Evolutionary conservation across 2,888 invertebrate genomes (phyloP).

Genomic region (Clostera curtula): DNA sequence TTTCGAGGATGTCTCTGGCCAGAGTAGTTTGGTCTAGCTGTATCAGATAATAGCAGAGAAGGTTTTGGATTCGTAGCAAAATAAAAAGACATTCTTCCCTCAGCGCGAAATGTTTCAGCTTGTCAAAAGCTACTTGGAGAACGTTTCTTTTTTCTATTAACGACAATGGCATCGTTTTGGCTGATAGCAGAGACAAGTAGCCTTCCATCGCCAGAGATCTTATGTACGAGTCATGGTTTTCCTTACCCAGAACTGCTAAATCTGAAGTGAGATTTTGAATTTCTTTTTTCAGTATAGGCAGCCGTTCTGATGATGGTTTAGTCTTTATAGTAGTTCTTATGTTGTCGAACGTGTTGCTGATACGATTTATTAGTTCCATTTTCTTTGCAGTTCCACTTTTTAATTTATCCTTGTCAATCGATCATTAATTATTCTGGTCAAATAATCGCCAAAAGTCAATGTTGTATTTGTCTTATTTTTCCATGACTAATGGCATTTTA

Average conservation of each 20-base stretch:
- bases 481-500: no score
- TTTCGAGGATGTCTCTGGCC: constrained; percentile 67
- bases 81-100: constrained; percentile 65
- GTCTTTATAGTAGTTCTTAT: constrained; percentile 44
- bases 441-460: no score
- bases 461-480: no score
- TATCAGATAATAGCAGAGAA: constrained; percentile 72
- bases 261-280: constrained; percentile 47
- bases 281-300: constrained; percentile 45
- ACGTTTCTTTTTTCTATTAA: constrained; percentile 49
- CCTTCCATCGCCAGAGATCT: constrained; percentile 61
- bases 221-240: constrained; percentile 47
- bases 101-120: constrained; percentile 44
- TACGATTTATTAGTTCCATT: constrained; percentile 51
- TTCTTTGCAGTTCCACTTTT: constrained; percentile 12
- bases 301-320: constrained; percentile 42
- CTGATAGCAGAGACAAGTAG: constrained; percentile 51
- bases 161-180: constrained; percentile 51
- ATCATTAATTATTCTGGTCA: constrained; percentile 7
- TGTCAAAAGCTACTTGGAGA: constrained; percentile 45
- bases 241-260: constrained; percentile 46
- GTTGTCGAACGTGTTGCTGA: constrained; percentile 47
- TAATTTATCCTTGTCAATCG: constrained; percentile 11
- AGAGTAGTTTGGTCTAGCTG: constrained; percentile 63
- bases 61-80: constrained; percentile 72